These are phyloP conservation scores for Selenia dentaria DNA, from an alignment of 2,888 invertebrate species.

Conservation along the genomic window DNA sequence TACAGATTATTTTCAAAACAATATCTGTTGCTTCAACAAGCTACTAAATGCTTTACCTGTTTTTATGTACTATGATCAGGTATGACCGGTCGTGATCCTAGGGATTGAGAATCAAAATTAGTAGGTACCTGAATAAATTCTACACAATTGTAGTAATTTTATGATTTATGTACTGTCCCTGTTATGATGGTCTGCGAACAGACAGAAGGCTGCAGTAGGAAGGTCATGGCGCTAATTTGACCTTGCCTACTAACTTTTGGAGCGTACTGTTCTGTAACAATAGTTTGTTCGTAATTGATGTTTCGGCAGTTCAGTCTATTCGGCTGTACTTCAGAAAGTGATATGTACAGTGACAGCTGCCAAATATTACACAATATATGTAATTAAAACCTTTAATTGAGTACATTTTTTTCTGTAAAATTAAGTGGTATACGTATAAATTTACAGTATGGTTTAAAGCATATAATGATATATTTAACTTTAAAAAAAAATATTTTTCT, in stretches of 20 bases:
- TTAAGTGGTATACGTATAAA: no score
- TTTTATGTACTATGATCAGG: no score
- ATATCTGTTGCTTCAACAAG: no score
- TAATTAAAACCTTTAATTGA: background rate
- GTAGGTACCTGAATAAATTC: no score
- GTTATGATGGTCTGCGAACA: constrained; percentile 23
- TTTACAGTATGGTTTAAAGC: no score
- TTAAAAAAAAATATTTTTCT: no score
- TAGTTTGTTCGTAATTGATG: constrained; percentile 50
- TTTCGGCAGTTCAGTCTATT: constrained; percentile 6
- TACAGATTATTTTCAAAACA: background rate
- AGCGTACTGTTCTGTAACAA: constrained; percentile 49
- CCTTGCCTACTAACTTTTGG: constrained; percentile 76
- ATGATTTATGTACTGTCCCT: background rate
- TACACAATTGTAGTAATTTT: background rate
- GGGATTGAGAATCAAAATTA: no score
- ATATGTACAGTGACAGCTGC: background rate
- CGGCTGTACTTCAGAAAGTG: background rate
- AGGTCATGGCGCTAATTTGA: constrained; percentile 82
- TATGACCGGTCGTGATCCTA: no score
- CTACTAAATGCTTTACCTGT: no score
- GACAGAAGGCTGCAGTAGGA: constrained; percentile 73
- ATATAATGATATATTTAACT: no score
- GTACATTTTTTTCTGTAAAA: no score
- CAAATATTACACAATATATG: no score